These are phyloP conservation scores for Anneissia japonica DNA, from an alignment of 35 echinoderm and acorn worm genomes.

Conservation along the genomic window DNA sequence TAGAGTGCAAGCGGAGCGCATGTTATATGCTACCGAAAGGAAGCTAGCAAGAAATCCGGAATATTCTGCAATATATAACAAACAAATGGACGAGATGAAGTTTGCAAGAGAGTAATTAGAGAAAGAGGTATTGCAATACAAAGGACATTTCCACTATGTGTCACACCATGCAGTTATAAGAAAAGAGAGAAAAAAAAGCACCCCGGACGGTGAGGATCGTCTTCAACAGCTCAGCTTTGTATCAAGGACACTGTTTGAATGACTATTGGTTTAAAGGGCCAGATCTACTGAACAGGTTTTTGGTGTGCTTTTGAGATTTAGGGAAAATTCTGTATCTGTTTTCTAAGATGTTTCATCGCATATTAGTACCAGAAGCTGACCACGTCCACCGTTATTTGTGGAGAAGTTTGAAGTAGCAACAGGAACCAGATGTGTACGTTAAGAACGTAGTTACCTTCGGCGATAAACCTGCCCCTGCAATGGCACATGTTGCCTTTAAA, in stretches of 20 bases:
- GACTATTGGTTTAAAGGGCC: constrained; percentile 54
- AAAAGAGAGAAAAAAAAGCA: constrained; percentile 57
- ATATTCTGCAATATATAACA: constrained; percentile 54
- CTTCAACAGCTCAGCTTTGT: constrained; percentile 28
- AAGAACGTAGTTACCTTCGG: constrained; percentile 65
- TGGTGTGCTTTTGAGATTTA: constrained; percentile 48
- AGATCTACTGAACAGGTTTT: constrained; percentile 60
- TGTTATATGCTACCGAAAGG: constrained; percentile 43
- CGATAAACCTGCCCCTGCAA: constrained; percentile 61
- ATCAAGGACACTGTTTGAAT: constrained; percentile 60
- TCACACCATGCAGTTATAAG: constrained; percentile 49
- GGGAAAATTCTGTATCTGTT: constrained; percentile 47
- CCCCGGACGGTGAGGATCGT: constrained; percentile 52
- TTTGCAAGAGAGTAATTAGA: constrained; percentile 64
- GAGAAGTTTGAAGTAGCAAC: constrained; percentile 21
- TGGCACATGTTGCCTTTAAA: too few species aligned
- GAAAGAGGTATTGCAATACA: constrained; percentile 17
- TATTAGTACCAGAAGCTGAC: constrained; percentile 50
- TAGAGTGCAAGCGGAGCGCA: constrained; percentile 46
- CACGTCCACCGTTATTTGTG: constrained; percentile 68
- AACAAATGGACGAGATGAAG: constrained; percentile 57
- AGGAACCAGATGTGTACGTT: constrained; percentile 47
- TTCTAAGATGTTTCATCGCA: constrained; percentile 66
- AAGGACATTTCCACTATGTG: constrained; percentile 49
- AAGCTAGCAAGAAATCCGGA: constrained; percentile 39